phyloP scores from a whole-genome alignment of 1,140 invertebrate species.

The Sycobia sp. region DNA sequence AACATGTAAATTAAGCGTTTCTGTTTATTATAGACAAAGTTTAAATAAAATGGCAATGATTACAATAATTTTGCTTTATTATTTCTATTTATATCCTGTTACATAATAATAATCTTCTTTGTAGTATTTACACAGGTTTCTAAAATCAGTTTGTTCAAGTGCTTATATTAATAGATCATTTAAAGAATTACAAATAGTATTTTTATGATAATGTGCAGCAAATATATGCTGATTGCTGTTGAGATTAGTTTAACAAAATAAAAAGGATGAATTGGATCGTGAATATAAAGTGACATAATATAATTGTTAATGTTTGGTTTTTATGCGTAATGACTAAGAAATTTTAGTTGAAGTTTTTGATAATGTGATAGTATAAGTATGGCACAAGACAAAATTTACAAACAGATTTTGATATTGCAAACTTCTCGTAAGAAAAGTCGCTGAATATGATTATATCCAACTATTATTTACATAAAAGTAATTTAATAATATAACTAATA shows the following conservation, averaged over 20 bases:
- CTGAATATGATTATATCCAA: constrained; percentile 7
- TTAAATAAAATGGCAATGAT: constrained; percentile 15
- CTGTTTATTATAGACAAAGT: neutral
- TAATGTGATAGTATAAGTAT: constrained; percentile 22
- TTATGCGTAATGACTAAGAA: neutral
- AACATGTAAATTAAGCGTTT: neutral
- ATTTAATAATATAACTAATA: constrained; percentile 22
- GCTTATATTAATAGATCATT: constrained; percentile 9
- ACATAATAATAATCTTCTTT: constrained; percentile 18
- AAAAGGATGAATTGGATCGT: neutral
- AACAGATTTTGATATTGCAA: constrained; percentile 17
- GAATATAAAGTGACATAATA: neutral
- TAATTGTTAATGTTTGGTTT: neutral
- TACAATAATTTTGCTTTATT: constrained; percentile 27
- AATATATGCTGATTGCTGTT: constrained; percentile 1
- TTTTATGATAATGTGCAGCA: neutral
- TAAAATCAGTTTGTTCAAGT: constrained; percentile 25
- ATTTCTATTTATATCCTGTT: constrained; percentile 21
- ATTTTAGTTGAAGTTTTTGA: constrained; percentile 10
- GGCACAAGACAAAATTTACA: constrained; percentile 36
- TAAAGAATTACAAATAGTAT: constrained; percentile 28
- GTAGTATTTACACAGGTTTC: constrained; percentile 31
- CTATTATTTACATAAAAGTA: constrained; percentile 31
- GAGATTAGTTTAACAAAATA: neutral
- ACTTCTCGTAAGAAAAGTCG: constrained; percentile 1